Base-by-base conservation (phyloP, 2,888 invertebrate genomes). In the Chamaedrilus cognettii region DNA sequence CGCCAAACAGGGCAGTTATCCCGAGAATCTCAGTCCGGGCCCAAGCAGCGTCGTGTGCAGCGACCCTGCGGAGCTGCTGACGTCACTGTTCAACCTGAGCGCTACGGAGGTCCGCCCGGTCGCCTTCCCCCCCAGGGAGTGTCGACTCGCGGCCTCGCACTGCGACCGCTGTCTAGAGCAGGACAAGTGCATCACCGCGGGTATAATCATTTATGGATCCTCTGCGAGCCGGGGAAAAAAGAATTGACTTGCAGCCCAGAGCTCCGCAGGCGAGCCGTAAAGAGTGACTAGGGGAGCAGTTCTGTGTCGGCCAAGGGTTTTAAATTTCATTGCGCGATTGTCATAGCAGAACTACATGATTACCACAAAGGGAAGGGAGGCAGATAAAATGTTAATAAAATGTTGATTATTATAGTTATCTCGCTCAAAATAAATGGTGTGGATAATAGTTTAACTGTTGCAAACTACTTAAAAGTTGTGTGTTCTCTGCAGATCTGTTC, bases 21-120 rank as follows among this genome's bases (percentile, higher is more conserved):
- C 72, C 2, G 70, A 74, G 35, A 32, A 55, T 15, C 30, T 74
- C 62, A 42, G 64, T 5, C 68, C 66, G 0, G 61, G 52, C 5
- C 56, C 72, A n/a, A 81, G 81, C 72, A 77, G 75, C 59, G 76
- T 81, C 49, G 75, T 77, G 4, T 82, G 82, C 67, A 70, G 76
- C 0, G 77, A 80, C 19, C 75, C 77, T 49, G 77, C 76, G 23
- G 72, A 70, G 2, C 70, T 81, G 32, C 70, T 79, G 52, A 70
- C 70, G n/a, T 68, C 73, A 2, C 72, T 80, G 15, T 81, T 81
- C 73, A 72, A 75, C 34, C 69, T 74, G 64, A 63, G 72, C 23
- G 74, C 73, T n/a, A 72, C 75, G 1, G 73, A 75, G 4, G 74
- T 77, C 19, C 68, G 73, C 23, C 70, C 74, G 32, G 73, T 77